Evolutionary conservation across 2,797 vertebrate species (phyloP).

Genomic region (Coregonus sp.): DNA sequence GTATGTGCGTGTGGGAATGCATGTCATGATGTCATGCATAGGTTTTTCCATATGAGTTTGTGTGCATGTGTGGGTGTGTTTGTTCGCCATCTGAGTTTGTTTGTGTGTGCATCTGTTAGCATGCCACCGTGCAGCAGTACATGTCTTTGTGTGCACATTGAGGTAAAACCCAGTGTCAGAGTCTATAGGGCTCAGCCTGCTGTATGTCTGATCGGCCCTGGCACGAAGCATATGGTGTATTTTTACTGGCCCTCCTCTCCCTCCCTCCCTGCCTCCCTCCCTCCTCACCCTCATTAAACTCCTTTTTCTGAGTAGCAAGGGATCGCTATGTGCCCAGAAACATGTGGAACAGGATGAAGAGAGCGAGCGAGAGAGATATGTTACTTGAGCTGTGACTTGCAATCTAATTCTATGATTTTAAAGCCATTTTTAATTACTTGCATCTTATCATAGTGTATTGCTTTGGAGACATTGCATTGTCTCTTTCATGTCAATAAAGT

Average conservation of each 20-base stretch:
- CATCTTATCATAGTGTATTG: too few species aligned
- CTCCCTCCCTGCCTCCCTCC: slow-evolving; percentile 7
- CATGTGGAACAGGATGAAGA: slow-evolving; percentile 33
- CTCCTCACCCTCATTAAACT: slow-evolving; percentile 61
- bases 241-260: slow-evolving; percentile 54
- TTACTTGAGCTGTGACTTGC: too few species aligned
- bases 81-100: background rate
- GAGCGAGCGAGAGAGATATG: background rate
- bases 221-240: slow-evolving; percentile 50
- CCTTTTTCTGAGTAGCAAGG: slow-evolving; percentile 59
- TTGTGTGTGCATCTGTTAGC: background rate
- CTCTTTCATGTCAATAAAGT: too few species aligned
- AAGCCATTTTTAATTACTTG: too few species aligned
- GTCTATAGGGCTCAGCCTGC: background rate
- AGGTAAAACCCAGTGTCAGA: background rate
- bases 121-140: background rate
- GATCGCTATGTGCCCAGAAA: slow-evolving; percentile 49
- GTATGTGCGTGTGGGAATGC: slow-evolving; percentile 6
- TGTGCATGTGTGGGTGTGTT: slow-evolving; percentile 1
- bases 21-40: background rate
- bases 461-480: too few species aligned
- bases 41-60: background rate
- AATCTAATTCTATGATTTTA: too few species aligned
- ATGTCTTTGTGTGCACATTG: background rate
- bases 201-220: background rate